Evolutionary conservation across 2,888 invertebrate species (phyloP), one percentile per base, ranked within the genome.

Genomic region (Willowsia nigromaculata): DNA sequence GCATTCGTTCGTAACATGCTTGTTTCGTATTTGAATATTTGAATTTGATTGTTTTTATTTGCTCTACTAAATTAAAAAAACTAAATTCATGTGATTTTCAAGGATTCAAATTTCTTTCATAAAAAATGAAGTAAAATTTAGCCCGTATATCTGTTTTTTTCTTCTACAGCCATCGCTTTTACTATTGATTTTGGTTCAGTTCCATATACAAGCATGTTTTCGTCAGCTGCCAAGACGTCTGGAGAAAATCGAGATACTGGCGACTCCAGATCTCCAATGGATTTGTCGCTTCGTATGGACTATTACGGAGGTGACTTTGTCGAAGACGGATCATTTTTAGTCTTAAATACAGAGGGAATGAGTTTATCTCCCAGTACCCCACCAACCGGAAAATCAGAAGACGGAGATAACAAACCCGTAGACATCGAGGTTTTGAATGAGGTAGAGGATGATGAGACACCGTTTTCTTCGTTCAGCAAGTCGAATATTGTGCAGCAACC

Each of bases 241-340:
- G 30, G 13, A 0, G 59, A 62, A 15, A 62, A 62, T 30, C 56
- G 22, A 22, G 56, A 56, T 5, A 56, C 9, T 56, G 56, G 22
- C 7, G 56, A 25, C 22, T 6, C 15, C 9, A 50, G 50, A 50
- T n/a, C 11, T 11, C 50, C 11, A 13, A 62, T 62, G 74, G 43
- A 74, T 15, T 27, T 74, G 15, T 74, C 74, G 3, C 3, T 74
- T 13, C 43, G 74, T 7, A 76, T 65, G 37, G 82, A 88, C 25
- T 88, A 88, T 37, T 83, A 53, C 50, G 84, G 62, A n/a, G 84
- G 84, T 1, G 89, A 89, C 40, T 89, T 89, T 30, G 76, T 78
- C 11, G 89, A 89, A 37, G 89, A 89, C 47, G 89, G 89, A 22
- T 89, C 89, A n/a, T 89, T 89, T 33, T 76, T 89, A 47, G 84